Conservation (phyloP, 2,888 invertebrate species). For the Agrochola lota region DNA sequence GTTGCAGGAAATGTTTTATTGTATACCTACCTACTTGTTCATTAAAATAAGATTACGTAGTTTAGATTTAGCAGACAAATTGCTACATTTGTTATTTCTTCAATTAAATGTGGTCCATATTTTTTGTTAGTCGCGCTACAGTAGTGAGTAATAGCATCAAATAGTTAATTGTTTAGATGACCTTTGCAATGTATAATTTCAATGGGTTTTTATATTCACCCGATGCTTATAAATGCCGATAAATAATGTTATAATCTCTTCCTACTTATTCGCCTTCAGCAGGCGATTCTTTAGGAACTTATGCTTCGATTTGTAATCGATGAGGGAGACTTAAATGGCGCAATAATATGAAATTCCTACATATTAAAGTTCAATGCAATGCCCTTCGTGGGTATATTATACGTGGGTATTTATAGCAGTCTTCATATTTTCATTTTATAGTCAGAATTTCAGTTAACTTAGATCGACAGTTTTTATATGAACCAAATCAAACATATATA, state of each 20-base stretch:
- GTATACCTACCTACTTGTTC: constrained; percentile 59
- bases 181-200: constrained; percentile 45
- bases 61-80: constrained; percentile 57
- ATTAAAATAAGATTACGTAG: constrained; percentile 60
- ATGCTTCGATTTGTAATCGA: constrained; percentile 43
- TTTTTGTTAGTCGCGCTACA: constrained; percentile 40
- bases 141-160: constrained; percentile 35
- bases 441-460: background rate
- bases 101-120: constrained; percentile 47
- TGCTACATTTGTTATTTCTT: constrained; percentile 59
- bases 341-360: constrained; percentile 49
- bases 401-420: constrained; percentile 14
- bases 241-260: constrained; percentile 31
- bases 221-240: constrained; percentile 21
- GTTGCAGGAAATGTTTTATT: constrained; percentile 69
- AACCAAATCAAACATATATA: background rate
- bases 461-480: background rate
- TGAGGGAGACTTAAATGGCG: constrained; percentile 43
- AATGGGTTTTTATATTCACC: constrained; percentile 6
- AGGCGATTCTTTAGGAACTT: constrained; percentile 33
- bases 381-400: constrained; percentile 15
- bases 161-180: constrained; percentile 44
- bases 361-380: constrained; percentile 25
- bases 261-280: background rate
- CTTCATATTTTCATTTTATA: constrained; percentile 1